Base-by-base conservation (phyloP, 2,113 vertebrate species). In the Takifugu flavidus region DNA sequence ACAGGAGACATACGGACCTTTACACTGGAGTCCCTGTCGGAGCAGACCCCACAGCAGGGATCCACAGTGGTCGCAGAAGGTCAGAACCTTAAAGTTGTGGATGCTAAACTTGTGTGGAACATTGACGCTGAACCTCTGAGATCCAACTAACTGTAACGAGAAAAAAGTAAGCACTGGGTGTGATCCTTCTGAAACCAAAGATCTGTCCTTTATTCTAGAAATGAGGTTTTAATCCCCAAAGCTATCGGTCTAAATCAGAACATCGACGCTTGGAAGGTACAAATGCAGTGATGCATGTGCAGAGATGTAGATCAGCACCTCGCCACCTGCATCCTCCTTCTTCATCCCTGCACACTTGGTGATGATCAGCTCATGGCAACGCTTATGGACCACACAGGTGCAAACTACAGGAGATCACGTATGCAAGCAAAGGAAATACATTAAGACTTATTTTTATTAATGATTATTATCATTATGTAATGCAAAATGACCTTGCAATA, bases 31-130 rank as follows among this genome's bases (percentile, higher is more conserved):
- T 46, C 96, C 96, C 90, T 98, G 96, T 69, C 94, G 90, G 84
- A 98, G 87, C 76, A 98, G 92, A 56, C 96, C 96, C 96, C 96
- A 98, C 69, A 98, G 91, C 85, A 98, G 90, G 3, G 95, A 98
- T 51, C 95, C 95, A 47, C 95, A 98, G 92, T 98, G 96, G 85
- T 98, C 96, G 70, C 95, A 98, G 89, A 98, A 98, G 12, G 96
- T 98, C 67, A 95, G 95, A 51, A 98, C 95, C 89, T 98, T 98
- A 82, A 96, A 98, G 92, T 94, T 98, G 88, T 98, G 96, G 88
- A 96, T 98, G 71, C 94, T 91, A 67, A 98, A 98, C 83, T 95
- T 98, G 86, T 98, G 96, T 65, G 96, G 95, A 90, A 98, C 95
- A 86, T 98, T 98, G 77, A 98, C 96, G 20, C 95, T 98, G 89